Evolutionary conservation across 2,888 invertebrate species (phyloP), one percentile per base, ranked within the genome.

Genomic region (Coleophora deauratella): DNA sequence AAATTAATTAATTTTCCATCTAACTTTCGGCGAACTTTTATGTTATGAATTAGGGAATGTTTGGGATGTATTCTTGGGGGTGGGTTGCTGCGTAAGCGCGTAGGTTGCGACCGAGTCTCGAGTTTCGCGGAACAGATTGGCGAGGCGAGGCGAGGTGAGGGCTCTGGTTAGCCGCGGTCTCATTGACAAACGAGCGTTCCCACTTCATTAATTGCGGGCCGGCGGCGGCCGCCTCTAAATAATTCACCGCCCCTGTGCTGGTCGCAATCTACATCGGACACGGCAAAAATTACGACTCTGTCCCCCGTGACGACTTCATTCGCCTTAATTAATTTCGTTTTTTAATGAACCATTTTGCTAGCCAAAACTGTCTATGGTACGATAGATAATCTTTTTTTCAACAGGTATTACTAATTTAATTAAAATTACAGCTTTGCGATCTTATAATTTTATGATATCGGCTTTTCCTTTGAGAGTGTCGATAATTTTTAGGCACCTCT

Each of bases 171-270:
- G 66, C 52, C 62, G 58, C 62, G 63, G 59, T 66, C 72, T 62
- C 70, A 74, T 75, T 82, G 80, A 80, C 78, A 80, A 82, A 81
- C 77, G 76, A 72, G 73, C 73, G 56, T 66, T 67, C 66, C 70
- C 72, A 77, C 74, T 80, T 77, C 78, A 82, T 81, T 84, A 84
- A 81, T 82, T 79, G 78, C 64, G 72, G 70, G 63, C 66, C 71
- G 72, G 66, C 72, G 69, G 64, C 67, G 62, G 66, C 78, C 75
- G 67, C 72, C 71, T 76, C 72, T 81, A 75, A 80, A 84, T 84
- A 80, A 82, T 81, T 79, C 75, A 75, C 79, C 21, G 21, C 21
- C 21, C 21, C 21, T 21, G 6, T 6, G 21, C 21, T 21, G 3
- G 52, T 60, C 61, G 62, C 62, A 68, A 67, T 68, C 64, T 66